These are phyloP conservation scores for Stegastes partitus DNA, from an alignment of 2,113 vertebrate genomes.

Conservation along the genomic window DNA sequence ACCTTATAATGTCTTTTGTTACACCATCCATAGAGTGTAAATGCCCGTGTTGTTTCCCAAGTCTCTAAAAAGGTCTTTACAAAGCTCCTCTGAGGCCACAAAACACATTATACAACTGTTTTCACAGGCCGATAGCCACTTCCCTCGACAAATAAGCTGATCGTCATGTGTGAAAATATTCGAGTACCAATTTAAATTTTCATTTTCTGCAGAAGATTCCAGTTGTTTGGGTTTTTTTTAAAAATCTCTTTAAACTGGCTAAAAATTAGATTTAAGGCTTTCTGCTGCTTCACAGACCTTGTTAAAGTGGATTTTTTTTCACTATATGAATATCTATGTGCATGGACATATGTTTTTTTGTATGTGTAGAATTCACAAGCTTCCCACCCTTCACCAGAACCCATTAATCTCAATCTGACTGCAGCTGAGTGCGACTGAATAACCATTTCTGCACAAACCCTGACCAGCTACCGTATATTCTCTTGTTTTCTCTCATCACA, in stretches of 20 bases:
- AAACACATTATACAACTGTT: too few species aligned
- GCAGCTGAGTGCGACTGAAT: constrained; percentile 28
- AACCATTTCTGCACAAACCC: constrained; percentile 1
- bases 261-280: background rate
- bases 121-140: too few species aligned
- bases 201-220: background rate
- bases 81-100: background rate
- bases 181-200: too few species aligned
- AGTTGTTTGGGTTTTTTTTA: background rate
- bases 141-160: background rate
- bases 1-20: background rate
- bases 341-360: background rate
- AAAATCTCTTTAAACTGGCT: too few species aligned
- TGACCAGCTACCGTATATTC: background rate
- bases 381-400: background rate
- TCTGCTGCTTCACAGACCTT: background rate
- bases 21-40: too few species aligned
- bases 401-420: constrained; percentile 40
- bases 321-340: background rate
- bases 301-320: background rate
- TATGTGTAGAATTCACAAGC: background rate
- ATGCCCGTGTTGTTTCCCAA: too few species aligned
- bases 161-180: background rate
- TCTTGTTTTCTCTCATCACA: background rate
- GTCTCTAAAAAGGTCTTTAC: background rate